A percentile compares a stretch with the other conserved stretches of the same genome.
Evolutionary conservation across 2,888 invertebrate genomes (phyloP).

Genomic region (Caenorhabditis japonica): DNA sequence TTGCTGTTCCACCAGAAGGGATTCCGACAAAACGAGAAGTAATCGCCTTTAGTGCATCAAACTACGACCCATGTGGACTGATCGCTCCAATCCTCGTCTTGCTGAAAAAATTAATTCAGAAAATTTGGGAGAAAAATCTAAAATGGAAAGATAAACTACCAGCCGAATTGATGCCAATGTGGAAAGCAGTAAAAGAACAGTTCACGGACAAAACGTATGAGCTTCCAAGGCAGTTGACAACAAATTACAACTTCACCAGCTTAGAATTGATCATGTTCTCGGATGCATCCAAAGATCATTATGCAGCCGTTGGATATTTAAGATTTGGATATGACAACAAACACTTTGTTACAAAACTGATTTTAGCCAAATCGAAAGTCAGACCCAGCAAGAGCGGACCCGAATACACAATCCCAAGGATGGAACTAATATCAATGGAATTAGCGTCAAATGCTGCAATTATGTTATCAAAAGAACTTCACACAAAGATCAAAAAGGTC

Average conservation of each 20-base stretch:
- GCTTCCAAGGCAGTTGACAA: not conserved
- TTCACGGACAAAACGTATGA: not conserved
- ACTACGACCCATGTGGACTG: not conserved
- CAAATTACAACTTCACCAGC: not conserved
- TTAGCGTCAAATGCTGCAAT: constrained; percentile 5
- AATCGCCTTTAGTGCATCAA: not conserved
- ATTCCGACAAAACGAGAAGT: not conserved
- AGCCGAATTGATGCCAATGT: not conserved
- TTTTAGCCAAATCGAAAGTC: too few species aligned
- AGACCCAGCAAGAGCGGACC: too few species aligned
- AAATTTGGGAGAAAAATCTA: not conserved
- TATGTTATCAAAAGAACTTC: not conserved
- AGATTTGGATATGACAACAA: not conserved
- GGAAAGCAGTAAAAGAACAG: not conserved
- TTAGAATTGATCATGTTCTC: not conserved
- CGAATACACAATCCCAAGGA: constrained; percentile 6
- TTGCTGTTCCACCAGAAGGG: not conserved
- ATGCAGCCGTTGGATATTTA: not conserved
- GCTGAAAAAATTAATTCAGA: not conserved
- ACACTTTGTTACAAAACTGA: too few species aligned
- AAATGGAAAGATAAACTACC: constrained; percentile 1
- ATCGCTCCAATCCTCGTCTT: not conserved
- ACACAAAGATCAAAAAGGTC: not conserved
- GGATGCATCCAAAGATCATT: constrained; percentile 5
- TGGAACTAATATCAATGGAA: constrained; percentile 4